Evolutionary conservation across 2,888 invertebrate genomes (phyloP).

Genomic region (Drosophila trichaetosa): DNA sequence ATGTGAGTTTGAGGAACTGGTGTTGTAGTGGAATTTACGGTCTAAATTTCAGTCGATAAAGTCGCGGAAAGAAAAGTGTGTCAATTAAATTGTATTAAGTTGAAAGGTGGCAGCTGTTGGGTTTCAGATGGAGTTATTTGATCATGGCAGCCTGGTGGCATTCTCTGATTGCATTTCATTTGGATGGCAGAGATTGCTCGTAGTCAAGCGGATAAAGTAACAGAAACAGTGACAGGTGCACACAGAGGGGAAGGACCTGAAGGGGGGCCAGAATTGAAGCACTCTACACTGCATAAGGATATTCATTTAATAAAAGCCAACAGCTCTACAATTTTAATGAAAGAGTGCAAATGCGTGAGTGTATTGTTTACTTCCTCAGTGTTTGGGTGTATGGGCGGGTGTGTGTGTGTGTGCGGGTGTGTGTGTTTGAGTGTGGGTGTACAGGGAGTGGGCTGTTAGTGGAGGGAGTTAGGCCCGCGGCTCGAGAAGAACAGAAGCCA

Average conservation of each 20-base stretch:
- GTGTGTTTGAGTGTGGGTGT: background rate
- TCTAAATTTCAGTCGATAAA: too few species aligned
- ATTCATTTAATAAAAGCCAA: slow-evolving; percentile 78
- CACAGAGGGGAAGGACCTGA: background rate
- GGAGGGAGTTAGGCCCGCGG: slow-evolving; percentile 18
- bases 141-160: slow-evolving; percentile 34
- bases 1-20: too few species aligned
- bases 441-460: background rate
- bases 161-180: slow-evolving; percentile 65
- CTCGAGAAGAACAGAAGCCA: slow-evolving; percentile 28
- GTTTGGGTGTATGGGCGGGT: slow-evolving; percentile 9
- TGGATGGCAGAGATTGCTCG: slow-evolving; percentile 39
- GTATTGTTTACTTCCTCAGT: slow-evolving; percentile 15
- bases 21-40: too few species aligned
- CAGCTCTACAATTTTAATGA: slow-evolving; percentile 72
- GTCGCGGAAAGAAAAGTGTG: background rate
- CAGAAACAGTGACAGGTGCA: slow-evolving; percentile 6
- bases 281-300: slow-evolving; percentile 41
- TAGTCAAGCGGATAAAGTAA: slow-evolving; percentile 17
- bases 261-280: background rate
- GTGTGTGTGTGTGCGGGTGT: slow-evolving; percentile 19
- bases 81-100: background rate
- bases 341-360: slow-evolving; percentile 57
- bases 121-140: slow-evolving; percentile 35
- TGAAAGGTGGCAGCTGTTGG: background rate